Conservation (phyloP, 1,140 invertebrate species). For the Chrysomallon squamiferum region DNA sequence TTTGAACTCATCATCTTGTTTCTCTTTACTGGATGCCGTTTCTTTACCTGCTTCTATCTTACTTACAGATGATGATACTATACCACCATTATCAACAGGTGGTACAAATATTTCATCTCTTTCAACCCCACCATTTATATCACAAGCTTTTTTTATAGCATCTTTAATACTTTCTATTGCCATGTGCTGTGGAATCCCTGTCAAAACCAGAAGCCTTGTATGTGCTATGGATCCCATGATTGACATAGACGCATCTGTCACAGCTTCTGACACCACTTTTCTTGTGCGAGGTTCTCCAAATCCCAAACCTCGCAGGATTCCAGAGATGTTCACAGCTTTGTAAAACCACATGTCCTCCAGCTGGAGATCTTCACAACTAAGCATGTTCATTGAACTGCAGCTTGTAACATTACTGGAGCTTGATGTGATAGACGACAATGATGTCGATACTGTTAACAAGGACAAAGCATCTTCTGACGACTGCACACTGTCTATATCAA, state of each 20-base stretch:
- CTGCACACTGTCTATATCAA: background rate
- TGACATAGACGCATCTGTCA: constrained; percentile 48
- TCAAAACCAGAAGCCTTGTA: constrained; percentile 53
- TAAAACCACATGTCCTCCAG: constrained; percentile 62
- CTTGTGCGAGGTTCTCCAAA: constrained; percentile 49
- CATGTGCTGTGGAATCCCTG: constrained; percentile 52
- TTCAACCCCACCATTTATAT: constrained; percentile 51
- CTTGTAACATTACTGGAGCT: background rate
- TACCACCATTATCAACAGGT: too few species aligned
- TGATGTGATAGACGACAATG: constrained; percentile 2
- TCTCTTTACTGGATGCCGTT: too few species aligned
- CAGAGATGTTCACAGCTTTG: constrained; percentile 47
- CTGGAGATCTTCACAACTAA: constrained; percentile 28
- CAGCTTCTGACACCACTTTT: constrained; percentile 41
- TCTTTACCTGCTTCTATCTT: too few species aligned
- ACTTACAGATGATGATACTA: too few species aligned
- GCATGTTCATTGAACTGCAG: too few species aligned
- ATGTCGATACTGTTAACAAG: constrained; percentile 11
- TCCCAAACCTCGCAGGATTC: constrained; percentile 52
- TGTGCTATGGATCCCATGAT: constrained; percentile 44
- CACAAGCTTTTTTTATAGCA: constrained; percentile 44
- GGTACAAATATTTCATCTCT: constrained; percentile 53
- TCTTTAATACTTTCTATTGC: constrained; percentile 32
- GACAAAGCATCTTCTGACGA: constrained; percentile 14
- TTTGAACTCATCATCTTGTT: too few species aligned